phyloP scores from a whole-genome alignment of 2,113 vertebrate genomes.

The Heloderma charlesbogerti region DNA sequence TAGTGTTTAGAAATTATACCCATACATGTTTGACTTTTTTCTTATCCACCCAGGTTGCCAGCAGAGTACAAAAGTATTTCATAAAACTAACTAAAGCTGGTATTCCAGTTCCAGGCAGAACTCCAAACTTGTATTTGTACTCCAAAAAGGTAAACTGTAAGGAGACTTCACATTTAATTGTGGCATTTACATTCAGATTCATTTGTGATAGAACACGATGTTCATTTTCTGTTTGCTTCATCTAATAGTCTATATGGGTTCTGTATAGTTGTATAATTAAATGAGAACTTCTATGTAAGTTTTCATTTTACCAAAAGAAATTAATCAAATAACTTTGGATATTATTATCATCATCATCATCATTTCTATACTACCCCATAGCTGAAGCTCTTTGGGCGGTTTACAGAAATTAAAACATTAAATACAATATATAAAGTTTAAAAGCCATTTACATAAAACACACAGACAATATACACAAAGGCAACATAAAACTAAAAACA shows the following conservation, averaged over 20 bases:
- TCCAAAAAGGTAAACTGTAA: conserved; percentile 91
- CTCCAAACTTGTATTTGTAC: conserved; percentile 97
- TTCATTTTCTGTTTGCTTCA: neutral
- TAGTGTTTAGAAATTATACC: conserved; percentile 18
- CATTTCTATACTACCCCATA: too few species aligned
- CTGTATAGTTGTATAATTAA: neutral
- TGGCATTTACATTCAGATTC: neutral
- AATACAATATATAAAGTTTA: too few species aligned
- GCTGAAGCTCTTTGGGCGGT: too few species aligned
- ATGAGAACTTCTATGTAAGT: neutral
- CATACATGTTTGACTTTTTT: conserved; percentile 30
- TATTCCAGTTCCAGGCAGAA: conserved; percentile 98
- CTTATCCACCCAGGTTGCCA: conserved; percentile 87
- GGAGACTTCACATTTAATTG: conserved; percentile 22
- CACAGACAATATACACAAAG: too few species aligned
- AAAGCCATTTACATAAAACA: too few species aligned
- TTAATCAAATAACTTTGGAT: neutral
- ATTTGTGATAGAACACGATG: neutral
- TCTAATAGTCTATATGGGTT: neutral
- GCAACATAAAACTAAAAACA: too few species aligned
- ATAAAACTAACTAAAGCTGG: conserved; percentile 99
- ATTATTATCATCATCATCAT: too few species aligned
- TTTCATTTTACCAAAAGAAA: neutral
- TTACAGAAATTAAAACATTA: too few species aligned
- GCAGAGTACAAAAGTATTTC: conserved; percentile 98